phyloP scores from a whole-genome alignment of 1,140 invertebrate genomes.

The Tetragonula clypearis region DNA sequence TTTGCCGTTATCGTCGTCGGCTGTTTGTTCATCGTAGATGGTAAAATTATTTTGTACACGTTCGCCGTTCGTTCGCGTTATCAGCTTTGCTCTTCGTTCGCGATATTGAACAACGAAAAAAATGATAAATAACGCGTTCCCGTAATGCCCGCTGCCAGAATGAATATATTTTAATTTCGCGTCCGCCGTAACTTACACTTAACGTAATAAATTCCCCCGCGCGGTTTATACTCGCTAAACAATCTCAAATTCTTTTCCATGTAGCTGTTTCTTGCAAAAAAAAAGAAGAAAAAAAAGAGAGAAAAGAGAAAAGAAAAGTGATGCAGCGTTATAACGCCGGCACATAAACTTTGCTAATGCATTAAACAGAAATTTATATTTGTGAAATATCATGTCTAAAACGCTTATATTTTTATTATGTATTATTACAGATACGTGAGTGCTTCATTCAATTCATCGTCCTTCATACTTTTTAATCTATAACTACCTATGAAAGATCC shows the following conservation, averaged over 20 bases:
- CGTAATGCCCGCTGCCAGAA: not conserved
- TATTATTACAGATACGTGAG: no score
- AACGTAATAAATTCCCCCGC: not conserved
- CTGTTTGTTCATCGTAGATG: not conserved
- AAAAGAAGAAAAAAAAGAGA: not conserved
- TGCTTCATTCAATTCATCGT: no score
- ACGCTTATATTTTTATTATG: not conserved
- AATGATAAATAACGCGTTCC: not conserved
- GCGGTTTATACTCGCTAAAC: not conserved
- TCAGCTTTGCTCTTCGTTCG: not conserved
- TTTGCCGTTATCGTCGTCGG: not conserved
- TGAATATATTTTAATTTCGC: slow-evolving; percentile 7
- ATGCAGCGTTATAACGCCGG: not conserved
- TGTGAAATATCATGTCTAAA: not conserved
- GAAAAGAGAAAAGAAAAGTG: not conserved
- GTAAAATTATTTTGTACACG: slow-evolving; percentile 3
- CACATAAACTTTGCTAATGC: not conserved
- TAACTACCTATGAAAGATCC: no score
- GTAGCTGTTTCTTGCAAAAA: not conserved
- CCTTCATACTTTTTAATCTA: no score
- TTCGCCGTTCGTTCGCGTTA: not conserved
- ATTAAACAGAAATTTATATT: not conserved
- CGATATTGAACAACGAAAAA: not conserved
- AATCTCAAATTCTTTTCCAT: not conserved
- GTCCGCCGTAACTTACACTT: not conserved